Conservation (phyloP, 2,888 invertebrate species). For the Eupithecia exiguata region DNA sequence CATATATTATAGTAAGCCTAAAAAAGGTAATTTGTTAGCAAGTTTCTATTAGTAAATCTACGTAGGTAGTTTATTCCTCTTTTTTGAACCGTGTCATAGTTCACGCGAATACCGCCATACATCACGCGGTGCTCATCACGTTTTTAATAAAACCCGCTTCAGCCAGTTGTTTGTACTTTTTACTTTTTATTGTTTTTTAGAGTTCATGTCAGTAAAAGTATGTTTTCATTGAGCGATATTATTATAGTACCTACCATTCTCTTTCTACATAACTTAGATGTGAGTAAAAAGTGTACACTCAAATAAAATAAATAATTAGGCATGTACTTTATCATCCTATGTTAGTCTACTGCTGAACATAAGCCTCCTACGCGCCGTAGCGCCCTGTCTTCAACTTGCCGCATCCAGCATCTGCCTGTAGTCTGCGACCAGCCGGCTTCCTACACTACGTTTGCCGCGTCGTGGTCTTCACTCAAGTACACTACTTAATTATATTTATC, state of each 20-base stretch:
- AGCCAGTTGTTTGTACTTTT: constrained; percentile 51
- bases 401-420: too few relatives aligned
- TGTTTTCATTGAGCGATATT: neutral
- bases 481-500: neutral
- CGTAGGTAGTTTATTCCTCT: constrained; percentile 29
- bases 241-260: neutral
- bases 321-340: too few relatives aligned
- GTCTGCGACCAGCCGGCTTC: too few relatives aligned
- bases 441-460: too few relatives aligned
- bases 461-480: too few relatives aligned
- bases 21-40: neutral
- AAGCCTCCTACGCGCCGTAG: too few relatives aligned
- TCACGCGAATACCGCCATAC: constrained; percentile 58
- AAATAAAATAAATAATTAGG: too few relatives aligned
- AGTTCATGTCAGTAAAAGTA: neutral
- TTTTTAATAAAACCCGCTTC: constrained; percentile 74
- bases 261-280: too few relatives aligned
- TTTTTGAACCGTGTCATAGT: constrained; percentile 49
- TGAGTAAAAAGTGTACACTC: too few relatives aligned
- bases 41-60: neutral
- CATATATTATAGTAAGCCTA: too few relatives aligned
- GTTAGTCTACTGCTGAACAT: too few relatives aligned
- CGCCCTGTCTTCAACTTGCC: too few relatives aligned
- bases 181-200: constrained; percentile 26
- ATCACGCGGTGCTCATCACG: constrained; percentile 75